Base-by-base conservation (phyloP, 2,113 vertebrate species). In the Cyprinodon brontotheroides region DNA sequence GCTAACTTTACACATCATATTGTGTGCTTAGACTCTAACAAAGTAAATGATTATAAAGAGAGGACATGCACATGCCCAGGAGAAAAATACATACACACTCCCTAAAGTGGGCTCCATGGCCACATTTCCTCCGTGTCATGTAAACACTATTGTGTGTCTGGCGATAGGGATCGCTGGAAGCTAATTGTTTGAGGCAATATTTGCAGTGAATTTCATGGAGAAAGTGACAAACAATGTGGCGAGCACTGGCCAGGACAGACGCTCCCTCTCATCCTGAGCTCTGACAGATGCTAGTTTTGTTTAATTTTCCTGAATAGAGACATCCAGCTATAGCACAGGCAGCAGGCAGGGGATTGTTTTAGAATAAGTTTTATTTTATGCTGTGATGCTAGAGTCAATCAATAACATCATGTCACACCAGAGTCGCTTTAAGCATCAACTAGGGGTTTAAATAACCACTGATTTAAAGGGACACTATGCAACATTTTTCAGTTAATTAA, bases 141-240 rank as follows among this genome's bases (percentile, higher is more conserved):
- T 94, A 93, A 94, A 95, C 94, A 93, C 92, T 91, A 94, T 94
- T 94, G 93, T 94, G 86, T 80, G 43, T 39, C 1, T 53, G 22
- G 77, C 20, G 94, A 94, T 95, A 93, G 77, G 69, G 86, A 95
- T 95, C 94, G 77, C 87, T 80, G 77, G 75, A 65, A 78, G 86
- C 83, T 93, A 93, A 94, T 94, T 93, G 92, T 94, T 92, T 91
- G 81, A 88, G 85, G 89, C 86, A 93, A 93, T 94, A 93, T 84
- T 89, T 80, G 29, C 80, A 70, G 86, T 72, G 81, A 75, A 90
- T 82, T 92, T 90, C 76, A 85, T 87, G 83, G 92, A 91, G 94
- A 95, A 95, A 95, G 93, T 95, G 92, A 92, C 87, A 91, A 93
- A 95, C 91, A 94, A 90, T 80, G 69, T 71, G 41, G 74, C 65